phyloP scores from a whole-genome alignment of 2,113 vertebrate species.

The Gorsachius goisagi region DNA sequence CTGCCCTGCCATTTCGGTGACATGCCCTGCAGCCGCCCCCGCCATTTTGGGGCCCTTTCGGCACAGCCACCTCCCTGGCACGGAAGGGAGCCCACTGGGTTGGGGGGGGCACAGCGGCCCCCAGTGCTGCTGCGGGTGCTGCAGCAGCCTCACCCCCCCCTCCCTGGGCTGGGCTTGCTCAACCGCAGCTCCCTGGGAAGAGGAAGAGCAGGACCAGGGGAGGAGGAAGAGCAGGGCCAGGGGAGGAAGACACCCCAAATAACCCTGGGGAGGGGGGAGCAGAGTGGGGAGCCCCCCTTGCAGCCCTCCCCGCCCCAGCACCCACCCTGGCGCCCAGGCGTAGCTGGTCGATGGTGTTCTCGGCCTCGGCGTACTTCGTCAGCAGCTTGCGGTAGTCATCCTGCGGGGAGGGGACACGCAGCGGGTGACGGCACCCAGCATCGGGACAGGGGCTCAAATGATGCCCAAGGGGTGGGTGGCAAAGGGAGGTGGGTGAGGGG shows the following conservation, averaged over 20 bases:
- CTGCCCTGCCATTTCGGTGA: neutral
- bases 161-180: neutral
- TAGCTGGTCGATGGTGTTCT: constrained; percentile 95
- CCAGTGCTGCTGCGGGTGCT: neutral
- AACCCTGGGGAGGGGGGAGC: neutral
- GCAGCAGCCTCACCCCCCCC: rapidly evolving
- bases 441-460: rapidly evolving
- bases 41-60: neutral
- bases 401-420: constrained; percentile 46
- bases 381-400: constrained; percentile 91
- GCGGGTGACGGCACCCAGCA: neutral
- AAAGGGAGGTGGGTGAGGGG: neutral
- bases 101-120: rapidly evolving
- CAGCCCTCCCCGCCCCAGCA: neutral
- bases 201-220: neutral
- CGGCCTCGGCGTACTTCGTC: constrained; percentile 90
- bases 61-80: neutral
- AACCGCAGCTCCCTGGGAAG: neutral
- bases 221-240: neutral
- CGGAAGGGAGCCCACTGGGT: rapidly evolving
- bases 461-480: neutral
- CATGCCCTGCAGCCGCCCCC: neutral
- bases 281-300: rapidly evolving
- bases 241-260: neutral
- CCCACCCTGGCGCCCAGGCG: constrained; percentile 89